Percentiles rank a stretch among this genome's conserved stretches.
Evolutionary conservation across 2,797 vertebrate species (phyloP).

Genomic region (Zalophus californianus): DNA sequence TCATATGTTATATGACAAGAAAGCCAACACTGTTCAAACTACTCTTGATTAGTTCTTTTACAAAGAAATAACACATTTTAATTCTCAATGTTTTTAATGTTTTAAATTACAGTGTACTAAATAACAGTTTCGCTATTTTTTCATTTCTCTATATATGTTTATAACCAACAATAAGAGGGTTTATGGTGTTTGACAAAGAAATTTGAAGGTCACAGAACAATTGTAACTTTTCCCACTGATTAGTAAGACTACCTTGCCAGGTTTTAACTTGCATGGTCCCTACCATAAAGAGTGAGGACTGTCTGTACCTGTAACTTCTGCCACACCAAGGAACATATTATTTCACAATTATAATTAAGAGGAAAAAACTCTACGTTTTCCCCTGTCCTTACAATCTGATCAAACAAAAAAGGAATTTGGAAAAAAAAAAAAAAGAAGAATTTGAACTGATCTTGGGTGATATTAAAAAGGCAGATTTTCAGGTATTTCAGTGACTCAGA

Average conservation of each 20-base stretch:
- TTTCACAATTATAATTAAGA: conserved; percentile 30
- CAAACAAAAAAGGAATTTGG: conserved; percentile 58
- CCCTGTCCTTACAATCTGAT: conserved; percentile 16
- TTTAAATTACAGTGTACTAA: conserved; percentile 2
- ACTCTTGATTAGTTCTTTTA: conserved; percentile 31
- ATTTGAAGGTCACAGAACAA: conserved; percentile 55
- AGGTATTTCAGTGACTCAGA: conserved; percentile 23
- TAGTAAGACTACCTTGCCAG: not conserved
- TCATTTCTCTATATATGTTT: conserved; percentile 29
- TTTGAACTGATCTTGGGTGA: not conserved
- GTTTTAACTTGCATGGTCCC: conserved; percentile 17
- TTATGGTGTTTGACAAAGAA: conserved; percentile 46
- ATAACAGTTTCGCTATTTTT: not conserved
- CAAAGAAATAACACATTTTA: conserved; percentile 36
- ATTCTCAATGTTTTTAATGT: not conserved
- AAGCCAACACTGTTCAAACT: conserved; percentile 6
- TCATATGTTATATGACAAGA: not conserved
- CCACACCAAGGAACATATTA: not conserved
- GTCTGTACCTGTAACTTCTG: not conserved
- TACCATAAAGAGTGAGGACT: not conserved
- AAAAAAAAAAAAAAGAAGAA: conserved; percentile 15
- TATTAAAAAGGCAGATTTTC: conserved; percentile 45
- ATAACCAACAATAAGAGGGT: conserved; percentile 23
- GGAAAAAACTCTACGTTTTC: not conserved
- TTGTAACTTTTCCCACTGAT: not conserved